These are phyloP conservation scores for Acrocyrtus sp. DNA, from an alignment of 2,888 invertebrate genomes.

Conservation along the genomic window DNA sequence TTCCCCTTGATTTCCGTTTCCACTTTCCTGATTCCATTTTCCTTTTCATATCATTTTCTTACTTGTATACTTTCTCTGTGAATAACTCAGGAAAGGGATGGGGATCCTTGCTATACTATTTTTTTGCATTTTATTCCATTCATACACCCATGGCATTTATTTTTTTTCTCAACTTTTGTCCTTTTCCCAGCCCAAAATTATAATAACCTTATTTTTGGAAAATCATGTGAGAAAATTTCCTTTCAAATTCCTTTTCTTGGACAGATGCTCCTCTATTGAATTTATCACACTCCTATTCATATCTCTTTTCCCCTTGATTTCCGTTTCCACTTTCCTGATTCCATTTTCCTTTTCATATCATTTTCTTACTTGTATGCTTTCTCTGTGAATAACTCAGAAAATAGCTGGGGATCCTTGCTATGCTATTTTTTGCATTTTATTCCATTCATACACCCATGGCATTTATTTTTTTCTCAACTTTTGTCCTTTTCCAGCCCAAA, in stretches of 20 bases:
- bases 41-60: slow-evolving; percentile 7
- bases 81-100: too few relatives aligned
- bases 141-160: too few relatives aligned
- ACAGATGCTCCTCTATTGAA: slow-evolving; percentile 16
- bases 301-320: slow-evolving; percentile 42
- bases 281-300: slow-evolving; percentile 27
- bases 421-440: too few relatives aligned
- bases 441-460: too few relatives aligned
- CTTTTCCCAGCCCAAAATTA: too few relatives aligned
- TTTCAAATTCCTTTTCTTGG: slow-evolving; percentile 3
- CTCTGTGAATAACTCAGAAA: slow-evolving; percentile 10
- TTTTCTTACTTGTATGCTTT: not conserved
- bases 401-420: too few relatives aligned
- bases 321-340: slow-evolving; percentile 2
- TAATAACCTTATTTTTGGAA: slow-evolving; percentile 12
- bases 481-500: too few relatives aligned
- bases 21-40: slow-evolving; percentile 46
- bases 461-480: too few relatives aligned
- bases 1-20: slow-evolving; percentile 46
- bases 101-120: too few relatives aligned
- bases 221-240: slow-evolving; percentile 25
- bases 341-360: slow-evolving; percentile 4
- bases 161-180: too few relatives aligned
- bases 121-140: too few relatives aligned
- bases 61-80: slow-evolving; percentile 2